Percentiles rank a stretch among this genome's conserved stretches.
phyloP scores from a whole-genome alignment of 2,113 vertebrate genomes.

The Aegithalos caudatus region DNA sequence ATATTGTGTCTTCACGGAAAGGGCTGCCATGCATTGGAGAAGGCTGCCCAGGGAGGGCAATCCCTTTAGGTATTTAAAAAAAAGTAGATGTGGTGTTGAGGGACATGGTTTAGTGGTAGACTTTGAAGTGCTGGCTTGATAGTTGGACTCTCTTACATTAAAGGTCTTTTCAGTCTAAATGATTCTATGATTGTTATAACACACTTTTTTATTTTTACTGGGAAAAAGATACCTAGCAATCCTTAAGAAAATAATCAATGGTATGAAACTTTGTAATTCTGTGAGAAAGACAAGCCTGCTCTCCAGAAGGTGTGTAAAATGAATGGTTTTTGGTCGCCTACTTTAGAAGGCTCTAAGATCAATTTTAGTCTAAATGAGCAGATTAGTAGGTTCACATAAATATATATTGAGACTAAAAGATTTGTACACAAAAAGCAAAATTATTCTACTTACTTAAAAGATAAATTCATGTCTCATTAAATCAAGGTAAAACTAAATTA shows the following conservation, averaged over 20 bases:
- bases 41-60: not conserved
- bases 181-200: not conserved
- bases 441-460: not conserved
- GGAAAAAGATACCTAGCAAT: not conserved
- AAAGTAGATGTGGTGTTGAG: rapidly evolving
- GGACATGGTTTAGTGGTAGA: not conserved
- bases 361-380: not conserved
- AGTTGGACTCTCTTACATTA: not conserved
- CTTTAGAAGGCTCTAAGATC: not conserved
- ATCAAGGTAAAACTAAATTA: not conserved
- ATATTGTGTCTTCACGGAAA: not conserved
- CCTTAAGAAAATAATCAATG: not conserved
- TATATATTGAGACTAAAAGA: not conserved
- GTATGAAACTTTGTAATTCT: not conserved
- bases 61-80: not conserved
- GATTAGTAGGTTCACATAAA: not conserved
- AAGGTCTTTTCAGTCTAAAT: not conserved
- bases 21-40: not conserved
- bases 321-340: rapidly evolving
- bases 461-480: not conserved
- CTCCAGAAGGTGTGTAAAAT: not conserved
- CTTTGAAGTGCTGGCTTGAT: not conserved
- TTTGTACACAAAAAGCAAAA: not conserved
- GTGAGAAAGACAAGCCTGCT: not conserved
- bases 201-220: not conserved